A percentile compares a stretch with the other conserved stretches of the same genome.
Evolutionary conservation across 2,797 vertebrate species (phyloP).

Genomic region (Oceanodroma leucorhoa): DNA sequence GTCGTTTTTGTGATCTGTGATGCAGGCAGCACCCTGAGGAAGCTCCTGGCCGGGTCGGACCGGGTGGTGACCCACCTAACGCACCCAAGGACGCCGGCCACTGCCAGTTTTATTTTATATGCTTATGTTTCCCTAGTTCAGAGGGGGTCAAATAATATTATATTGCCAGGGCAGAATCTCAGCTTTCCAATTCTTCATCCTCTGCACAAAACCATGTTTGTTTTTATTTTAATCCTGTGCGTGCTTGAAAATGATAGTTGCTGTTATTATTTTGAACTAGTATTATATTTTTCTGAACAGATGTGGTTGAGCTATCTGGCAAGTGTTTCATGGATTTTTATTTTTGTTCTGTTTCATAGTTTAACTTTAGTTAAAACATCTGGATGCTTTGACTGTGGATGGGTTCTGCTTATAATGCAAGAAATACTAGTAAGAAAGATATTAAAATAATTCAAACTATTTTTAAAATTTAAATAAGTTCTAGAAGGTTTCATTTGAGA

Average conservation of each 20-base stretch:
- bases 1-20: rapidly evolving
- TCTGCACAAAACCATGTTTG: background rate
- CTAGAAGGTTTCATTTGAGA: background rate
- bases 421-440: background rate
- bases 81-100: background rate
- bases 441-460: background rate
- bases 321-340: background rate
- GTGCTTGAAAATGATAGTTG: background rate
- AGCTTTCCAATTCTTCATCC: background rate
- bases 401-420: background rate
- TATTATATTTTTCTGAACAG: background rate
- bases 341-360: background rate
- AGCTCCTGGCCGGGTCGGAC: rapidly evolving
- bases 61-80: rapidly evolving
- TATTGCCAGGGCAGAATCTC: background rate
- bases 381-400: background rate
- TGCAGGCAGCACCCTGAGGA: background rate
- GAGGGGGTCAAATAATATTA: background rate
- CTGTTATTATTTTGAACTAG: background rate
- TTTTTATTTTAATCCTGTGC: background rate
- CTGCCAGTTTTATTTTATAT: background rate
- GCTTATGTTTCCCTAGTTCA: background rate
- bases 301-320: background rate
- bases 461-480: background rate
- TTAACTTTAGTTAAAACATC: background rate